Evolutionary conservation across 2,888 invertebrate species (phyloP).

Genomic region (Dinocampus coccinellae): DNA sequence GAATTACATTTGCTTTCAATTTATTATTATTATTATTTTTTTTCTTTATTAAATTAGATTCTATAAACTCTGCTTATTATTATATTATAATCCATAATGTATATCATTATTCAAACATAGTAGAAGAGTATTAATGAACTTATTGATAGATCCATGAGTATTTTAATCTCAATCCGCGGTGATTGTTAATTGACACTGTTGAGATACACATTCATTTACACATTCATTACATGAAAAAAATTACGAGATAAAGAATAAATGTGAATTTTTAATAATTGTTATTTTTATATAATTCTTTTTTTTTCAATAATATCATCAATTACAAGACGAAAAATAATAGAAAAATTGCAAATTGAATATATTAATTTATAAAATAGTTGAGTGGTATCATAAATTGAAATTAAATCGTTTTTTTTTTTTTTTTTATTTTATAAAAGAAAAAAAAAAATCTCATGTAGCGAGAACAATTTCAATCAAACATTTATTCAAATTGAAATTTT

Average conservation of each 20-base stretch:
- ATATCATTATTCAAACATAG: neutral
- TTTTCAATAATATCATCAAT: neutral
- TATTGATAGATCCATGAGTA: conserved; percentile 15
- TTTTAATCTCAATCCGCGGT: conserved; percentile 5
- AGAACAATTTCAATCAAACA: neutral
- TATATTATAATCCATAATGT: neutral
- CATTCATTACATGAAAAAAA: no score
- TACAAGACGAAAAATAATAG: neutral
- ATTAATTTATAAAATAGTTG: no score
- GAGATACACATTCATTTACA: neutral
- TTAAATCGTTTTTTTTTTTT: no score
- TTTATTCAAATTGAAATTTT: neutral
- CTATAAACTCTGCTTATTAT: neutral
- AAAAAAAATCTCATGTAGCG: neutral
- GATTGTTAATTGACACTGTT: conserved; percentile 20
- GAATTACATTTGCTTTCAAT: no score
- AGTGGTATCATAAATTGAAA: no score
- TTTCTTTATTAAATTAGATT: no score
- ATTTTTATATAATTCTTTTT: neutral
- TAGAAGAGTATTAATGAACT: neutral
- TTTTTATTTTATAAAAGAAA: no score
- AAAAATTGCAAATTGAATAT: no score
- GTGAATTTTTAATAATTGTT: neutral
- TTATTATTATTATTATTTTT: no score
- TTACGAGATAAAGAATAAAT: neutral